Evolutionary conservation across 2,113 vertebrate genomes (phyloP).

Genomic region (Chionis minor): DNA sequence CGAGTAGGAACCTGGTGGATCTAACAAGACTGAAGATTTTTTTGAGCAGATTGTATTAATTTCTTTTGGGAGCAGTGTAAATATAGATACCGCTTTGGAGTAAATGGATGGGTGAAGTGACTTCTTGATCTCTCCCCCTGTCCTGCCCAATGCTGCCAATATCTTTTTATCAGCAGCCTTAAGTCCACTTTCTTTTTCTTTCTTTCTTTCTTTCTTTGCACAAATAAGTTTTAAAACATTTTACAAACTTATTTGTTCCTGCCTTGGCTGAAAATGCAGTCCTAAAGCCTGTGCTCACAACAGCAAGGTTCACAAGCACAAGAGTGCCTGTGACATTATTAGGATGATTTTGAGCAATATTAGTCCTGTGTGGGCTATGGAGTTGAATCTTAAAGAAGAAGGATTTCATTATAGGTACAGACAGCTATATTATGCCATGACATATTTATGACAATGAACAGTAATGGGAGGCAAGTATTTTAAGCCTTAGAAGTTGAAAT

Average conservation of each 20-base stretch:
- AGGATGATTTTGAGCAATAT: conserved; percentile 46
- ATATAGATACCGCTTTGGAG: not conserved
- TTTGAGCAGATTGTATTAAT: not conserved
- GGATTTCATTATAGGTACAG: conserved; percentile 47
- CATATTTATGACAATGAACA: conserved; percentile 59
- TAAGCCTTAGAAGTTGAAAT: conserved; percentile 2
- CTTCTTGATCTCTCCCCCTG: not conserved
- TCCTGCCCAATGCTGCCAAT: not conserved
- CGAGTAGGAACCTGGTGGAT: not conserved
- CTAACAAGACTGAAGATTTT: rapidly evolving
- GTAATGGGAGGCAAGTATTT: conserved; percentile 27
- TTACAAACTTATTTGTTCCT: not conserved
- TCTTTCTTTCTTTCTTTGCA: not conserved
- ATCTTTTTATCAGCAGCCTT: not conserved
- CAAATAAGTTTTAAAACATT: not conserved
- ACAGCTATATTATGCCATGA: conserved; percentile 52
- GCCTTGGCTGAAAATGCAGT: not conserved
- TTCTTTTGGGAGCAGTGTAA: not conserved
- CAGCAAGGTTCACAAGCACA: not conserved
- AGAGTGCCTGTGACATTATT: conserved; percentile 1
- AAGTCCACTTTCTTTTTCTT: rapidly evolving
- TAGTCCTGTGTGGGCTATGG: conserved; percentile 21
- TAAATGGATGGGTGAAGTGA: not conserved
- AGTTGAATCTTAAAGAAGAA: conserved; percentile 34
- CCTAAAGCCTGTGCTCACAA: not conserved